Percentiles rank a stretch among this genome's conserved stretches.
Conservation (phyloP, 1,140 invertebrate species). For the Chironomus tepperi region DNA sequence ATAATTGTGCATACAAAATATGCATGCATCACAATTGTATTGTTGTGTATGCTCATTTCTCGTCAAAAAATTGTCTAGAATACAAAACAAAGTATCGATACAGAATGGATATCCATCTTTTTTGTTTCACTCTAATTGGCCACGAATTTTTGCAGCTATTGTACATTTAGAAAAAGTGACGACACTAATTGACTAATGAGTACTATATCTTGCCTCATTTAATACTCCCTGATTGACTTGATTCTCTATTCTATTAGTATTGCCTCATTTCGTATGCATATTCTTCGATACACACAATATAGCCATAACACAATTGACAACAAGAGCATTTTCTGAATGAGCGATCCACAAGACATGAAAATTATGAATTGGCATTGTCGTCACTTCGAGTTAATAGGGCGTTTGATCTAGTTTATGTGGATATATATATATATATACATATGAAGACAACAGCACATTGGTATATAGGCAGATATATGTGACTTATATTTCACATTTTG, state of each 20-base stretch:
- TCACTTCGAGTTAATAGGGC: constrained; percentile 15
- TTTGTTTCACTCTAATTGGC: constrained; percentile 20
- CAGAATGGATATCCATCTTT: neutral
- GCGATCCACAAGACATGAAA: neutral
- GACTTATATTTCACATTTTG: neutral
- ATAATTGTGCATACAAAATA: neutral
- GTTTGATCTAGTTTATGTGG: constrained; percentile 19
- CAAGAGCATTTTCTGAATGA: neutral
- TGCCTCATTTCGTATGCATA: neutral
- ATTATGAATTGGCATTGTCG: neutral
- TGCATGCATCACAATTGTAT: neutral
- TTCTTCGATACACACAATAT: neutral
- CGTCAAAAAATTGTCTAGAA: neutral
- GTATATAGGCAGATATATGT: neutral
- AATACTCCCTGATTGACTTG: neutral
- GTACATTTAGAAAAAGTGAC: neutral
- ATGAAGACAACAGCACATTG: neutral
- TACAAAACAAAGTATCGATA: neutral
- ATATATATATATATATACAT: neutral
- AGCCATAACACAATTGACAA: neutral
- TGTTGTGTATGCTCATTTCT: constrained; percentile 6
- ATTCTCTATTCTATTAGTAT: neutral
- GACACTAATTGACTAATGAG: constrained; percentile 18
- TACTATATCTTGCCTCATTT: neutral
- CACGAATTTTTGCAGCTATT: constrained; percentile 8